Percentiles rank a stretch among this genome's conserved stretches.
Conservation (phyloP, 2,888 invertebrate genomes). For the Pheosia gnoma region DNA sequence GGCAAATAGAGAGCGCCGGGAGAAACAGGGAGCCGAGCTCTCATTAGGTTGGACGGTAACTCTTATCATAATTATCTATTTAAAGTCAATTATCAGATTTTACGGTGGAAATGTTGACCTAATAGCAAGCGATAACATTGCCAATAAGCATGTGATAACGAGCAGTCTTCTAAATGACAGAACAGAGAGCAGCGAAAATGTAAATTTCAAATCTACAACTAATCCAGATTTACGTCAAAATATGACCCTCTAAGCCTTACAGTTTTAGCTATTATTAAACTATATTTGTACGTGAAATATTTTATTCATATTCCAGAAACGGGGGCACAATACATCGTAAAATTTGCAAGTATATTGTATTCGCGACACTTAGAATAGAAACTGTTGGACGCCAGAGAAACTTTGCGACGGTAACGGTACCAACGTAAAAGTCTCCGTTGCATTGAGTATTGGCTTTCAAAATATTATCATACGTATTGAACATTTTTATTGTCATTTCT, state of each 20-base stretch:
- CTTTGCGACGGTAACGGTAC: not conserved
- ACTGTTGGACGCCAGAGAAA: conserved; percentile 5
- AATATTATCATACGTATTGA: not conserved
- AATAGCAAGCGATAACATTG: too few relatives aligned
- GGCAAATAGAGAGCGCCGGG: too few relatives aligned
- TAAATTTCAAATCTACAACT: not conserved
- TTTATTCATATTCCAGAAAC: conserved; percentile 42
- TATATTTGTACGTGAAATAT: conserved; percentile 29
- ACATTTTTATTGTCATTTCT: not conserved
- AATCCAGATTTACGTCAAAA: not conserved
- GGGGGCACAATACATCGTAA: conserved; percentile 41
- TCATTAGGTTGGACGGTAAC: too few relatives aligned
- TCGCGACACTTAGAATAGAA: conserved; percentile 37
- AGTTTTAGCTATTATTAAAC: conserved; percentile 9
- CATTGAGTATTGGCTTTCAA: not conserved
- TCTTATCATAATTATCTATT: too few relatives aligned
- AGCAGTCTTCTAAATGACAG: too few relatives aligned
- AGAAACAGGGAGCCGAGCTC: too few relatives aligned
- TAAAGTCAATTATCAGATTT: too few relatives aligned
- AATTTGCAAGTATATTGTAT: conserved; percentile 50
- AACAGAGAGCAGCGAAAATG: not conserved
- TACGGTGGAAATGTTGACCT: too few relatives aligned
- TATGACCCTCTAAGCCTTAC: not conserved
- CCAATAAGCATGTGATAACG: too few relatives aligned
- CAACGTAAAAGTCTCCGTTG: not conserved